Percentiles rank a stretch among this genome's conserved stretches.
Evolutionary conservation across 2,113 vertebrate genomes (phyloP).

Genomic region (Amazona vittata): DNA sequence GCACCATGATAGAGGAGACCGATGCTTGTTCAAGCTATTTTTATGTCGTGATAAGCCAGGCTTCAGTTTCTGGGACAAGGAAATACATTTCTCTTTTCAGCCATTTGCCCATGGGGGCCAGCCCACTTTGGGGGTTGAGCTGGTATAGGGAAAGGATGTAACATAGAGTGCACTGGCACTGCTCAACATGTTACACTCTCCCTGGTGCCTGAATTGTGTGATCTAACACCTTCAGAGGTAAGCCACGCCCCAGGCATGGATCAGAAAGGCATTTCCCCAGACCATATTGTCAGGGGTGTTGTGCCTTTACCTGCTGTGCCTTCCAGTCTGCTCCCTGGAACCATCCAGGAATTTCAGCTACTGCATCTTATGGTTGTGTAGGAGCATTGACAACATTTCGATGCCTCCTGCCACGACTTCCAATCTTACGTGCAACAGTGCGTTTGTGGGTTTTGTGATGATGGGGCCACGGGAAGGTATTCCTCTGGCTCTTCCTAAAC

Average conservation of each 20-base stretch:
- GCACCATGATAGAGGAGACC: accelerated
- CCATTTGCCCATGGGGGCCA: not conserved
- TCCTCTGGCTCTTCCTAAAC: not conserved
- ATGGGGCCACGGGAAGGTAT: accelerated
- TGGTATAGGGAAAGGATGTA: not conserved
- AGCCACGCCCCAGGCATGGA: not conserved
- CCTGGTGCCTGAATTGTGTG: not conserved
- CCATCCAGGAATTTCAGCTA: accelerated
- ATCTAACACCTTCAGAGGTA: not conserved
- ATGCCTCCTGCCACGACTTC: not conserved
- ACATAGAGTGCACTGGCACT: not conserved
- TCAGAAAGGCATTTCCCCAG: not conserved
- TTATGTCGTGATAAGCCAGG: not conserved
- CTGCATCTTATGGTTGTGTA: not conserved
- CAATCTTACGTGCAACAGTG: not conserved
- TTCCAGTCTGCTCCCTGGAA: not conserved
- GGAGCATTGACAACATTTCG: not conserved
- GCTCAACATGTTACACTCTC: accelerated
- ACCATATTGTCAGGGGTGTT: not conserved
- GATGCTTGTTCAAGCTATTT: not conserved
- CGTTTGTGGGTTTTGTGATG: not conserved
- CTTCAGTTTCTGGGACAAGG: not conserved
- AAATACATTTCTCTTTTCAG: not conserved
- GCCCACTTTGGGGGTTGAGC: accelerated
- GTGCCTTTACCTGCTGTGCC: not conserved